A percentile compares a stretch with the other conserved stretches of the same genome.
These are phyloP conservation scores for Zaprionus nigranus DNA, from an alignment of 1,140 invertebrate species.

Conservation along the genomic window DNA sequence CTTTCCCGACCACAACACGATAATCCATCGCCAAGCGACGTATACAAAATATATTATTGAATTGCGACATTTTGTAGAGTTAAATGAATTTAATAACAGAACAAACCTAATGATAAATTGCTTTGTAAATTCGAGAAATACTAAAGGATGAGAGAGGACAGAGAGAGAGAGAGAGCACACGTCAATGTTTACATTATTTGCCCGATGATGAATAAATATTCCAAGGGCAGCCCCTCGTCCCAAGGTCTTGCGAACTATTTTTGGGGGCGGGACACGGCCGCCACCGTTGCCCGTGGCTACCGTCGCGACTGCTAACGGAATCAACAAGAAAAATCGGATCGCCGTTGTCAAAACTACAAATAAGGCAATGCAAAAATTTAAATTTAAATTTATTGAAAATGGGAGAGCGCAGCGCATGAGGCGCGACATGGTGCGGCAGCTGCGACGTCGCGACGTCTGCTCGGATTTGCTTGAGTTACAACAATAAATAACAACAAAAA, in stretches of 20 bases:
- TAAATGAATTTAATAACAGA: constrained; percentile 40
- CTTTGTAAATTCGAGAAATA: constrained; percentile 29
- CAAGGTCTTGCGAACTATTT: constrained; percentile 75
- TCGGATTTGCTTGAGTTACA: constrained; percentile 78
- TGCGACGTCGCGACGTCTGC: constrained; percentile 74
- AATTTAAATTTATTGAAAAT: constrained; percentile 70
- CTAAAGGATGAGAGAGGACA: neutral
- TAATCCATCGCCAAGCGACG: constrained; percentile 44
- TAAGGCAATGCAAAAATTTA: constrained; percentile 76
- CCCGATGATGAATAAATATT: constrained; percentile 62
- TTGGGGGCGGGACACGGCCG: constrained; percentile 51
- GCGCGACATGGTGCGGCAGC: constrained; percentile 43
- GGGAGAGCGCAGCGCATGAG: constrained; percentile 29
- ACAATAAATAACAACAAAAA: constrained; percentile 54
- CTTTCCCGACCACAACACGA: constrained; percentile 11
- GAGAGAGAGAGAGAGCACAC: neutral
- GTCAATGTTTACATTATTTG: constrained; percentile 43
- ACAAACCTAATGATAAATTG: constrained; percentile 49
- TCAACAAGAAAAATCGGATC: constrained; percentile 58
- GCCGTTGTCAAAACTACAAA: constrained; percentile 72
- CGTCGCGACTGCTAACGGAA: constrained; percentile 52
- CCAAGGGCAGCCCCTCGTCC: constrained; percentile 49
- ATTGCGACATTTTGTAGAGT: constrained; percentile 48
- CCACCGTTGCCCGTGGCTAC: neutral
- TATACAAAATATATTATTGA: constrained; percentile 45